Conservation (phyloP, 2,113 vertebrate species). For the Raja brachyura region DNA sequence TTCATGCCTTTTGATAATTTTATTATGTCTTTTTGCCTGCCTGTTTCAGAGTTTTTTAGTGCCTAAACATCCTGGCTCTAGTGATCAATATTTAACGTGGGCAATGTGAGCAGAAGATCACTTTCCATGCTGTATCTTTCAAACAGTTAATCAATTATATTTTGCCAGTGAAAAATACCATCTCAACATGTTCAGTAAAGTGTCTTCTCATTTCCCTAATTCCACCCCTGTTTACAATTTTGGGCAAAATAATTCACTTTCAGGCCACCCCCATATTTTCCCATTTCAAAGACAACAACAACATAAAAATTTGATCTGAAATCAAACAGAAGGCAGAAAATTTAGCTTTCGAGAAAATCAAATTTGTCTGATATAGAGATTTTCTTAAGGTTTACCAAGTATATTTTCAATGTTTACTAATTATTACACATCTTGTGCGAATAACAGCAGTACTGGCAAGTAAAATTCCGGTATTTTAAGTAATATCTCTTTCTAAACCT, state of each 20-base stretch:
- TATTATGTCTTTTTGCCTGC: no score
- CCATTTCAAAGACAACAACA: not conserved
- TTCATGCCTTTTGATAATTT: no score
- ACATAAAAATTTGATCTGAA: not conserved
- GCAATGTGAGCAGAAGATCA: no score
- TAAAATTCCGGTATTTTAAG: not conserved
- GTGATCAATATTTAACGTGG: no score
- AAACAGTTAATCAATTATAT: not conserved
- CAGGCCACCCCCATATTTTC: not conserved
- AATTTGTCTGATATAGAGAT: not conserved
- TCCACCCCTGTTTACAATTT: no score
- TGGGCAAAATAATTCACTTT: no score
- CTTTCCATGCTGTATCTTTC: no score
- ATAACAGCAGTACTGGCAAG: not conserved
- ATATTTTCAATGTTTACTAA: not conserved
- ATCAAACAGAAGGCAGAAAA: not conserved
- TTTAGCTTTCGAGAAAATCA: not conserved
- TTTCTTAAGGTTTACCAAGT: not conserved
- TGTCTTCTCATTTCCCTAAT: no score
- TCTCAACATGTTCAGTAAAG: no score
- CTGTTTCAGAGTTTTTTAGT: no score
- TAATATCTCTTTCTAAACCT: no score
- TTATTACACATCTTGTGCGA: not conserved
- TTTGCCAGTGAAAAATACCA: not conserved
- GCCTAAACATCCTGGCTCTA: no score